phyloP scores from a whole-genome alignment of 1,140 invertebrate genomes.

The Lepidurus packardi region DNA sequence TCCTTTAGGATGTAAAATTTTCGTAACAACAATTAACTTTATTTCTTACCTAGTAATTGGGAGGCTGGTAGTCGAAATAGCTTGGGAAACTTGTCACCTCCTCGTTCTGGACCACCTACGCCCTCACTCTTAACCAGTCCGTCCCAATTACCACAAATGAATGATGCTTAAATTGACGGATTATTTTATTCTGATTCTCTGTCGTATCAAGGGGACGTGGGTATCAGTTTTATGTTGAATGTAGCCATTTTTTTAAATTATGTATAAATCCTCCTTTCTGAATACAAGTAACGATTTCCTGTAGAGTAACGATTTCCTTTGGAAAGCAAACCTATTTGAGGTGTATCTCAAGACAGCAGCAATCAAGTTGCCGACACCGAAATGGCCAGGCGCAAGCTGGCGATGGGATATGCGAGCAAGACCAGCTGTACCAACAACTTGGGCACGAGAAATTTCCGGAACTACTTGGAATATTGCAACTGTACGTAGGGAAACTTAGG shows the following conservation, averaged over 20 bases:
- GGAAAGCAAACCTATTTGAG: not conserved
- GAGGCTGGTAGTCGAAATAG: not conserved
- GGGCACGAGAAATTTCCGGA: not conserved
- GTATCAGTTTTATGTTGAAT: too few species aligned
- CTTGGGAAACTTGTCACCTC: not conserved
- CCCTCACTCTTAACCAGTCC: not conserved
- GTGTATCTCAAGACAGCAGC: not conserved
- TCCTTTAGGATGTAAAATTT: not conserved
- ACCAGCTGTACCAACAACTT: not conserved
- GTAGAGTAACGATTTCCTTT: too few species aligned
- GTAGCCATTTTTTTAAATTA: not conserved
- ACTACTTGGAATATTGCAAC: not conserved
- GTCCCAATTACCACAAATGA: not conserved
- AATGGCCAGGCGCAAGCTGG: not conserved
- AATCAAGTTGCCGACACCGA: not conserved
- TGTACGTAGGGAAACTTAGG: not conserved
- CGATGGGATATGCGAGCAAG: not conserved
- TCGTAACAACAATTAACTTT: not conserved
- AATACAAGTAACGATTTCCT: not conserved
- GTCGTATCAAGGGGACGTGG: not conserved
- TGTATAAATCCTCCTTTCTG: not conserved
- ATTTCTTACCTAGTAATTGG: not conserved
- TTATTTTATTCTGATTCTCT: not conserved
- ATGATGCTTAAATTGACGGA: not conserved
- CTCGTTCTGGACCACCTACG: slow-evolving; percentile 2